phyloP scores from a whole-genome alignment of 1,140 invertebrate species.

The Drosophila arizonae region DNA sequence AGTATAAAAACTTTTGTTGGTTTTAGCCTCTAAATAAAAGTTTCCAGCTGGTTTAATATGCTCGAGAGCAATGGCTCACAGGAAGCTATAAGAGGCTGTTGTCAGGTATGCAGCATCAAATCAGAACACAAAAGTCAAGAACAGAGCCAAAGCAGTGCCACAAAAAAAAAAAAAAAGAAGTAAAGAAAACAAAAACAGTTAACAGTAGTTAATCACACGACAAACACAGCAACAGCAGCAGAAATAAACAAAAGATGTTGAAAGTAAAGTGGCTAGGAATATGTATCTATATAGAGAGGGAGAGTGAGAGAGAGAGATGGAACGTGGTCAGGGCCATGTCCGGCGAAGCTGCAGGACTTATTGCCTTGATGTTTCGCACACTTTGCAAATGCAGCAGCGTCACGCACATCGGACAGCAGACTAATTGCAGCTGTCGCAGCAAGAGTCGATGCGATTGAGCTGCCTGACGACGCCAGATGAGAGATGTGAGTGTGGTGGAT shows the following conservation, averaged over 20 bases:
- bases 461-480: too few relatives aligned
- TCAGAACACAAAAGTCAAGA: constrained; percentile 16
- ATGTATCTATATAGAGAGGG: constrained; percentile 10
- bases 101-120: not conserved
- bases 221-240: constrained; percentile 44
- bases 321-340: constrained; percentile 5
- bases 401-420: constrained; percentile 53
- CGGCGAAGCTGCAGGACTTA: constrained; percentile 18
- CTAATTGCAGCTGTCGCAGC: constrained; percentile 62
- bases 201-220: constrained; percentile 69
- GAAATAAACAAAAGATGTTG: constrained; percentile 43
- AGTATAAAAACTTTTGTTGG: too few relatives aligned
- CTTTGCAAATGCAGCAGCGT: constrained; percentile 59
- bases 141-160: constrained; percentile 19
- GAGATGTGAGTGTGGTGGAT: too few relatives aligned
- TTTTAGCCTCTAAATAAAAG: too few relatives aligned
- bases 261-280: constrained; percentile 31
- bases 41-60: not conserved
- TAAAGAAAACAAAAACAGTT: constrained; percentile 7
- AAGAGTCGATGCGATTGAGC: constrained; percentile 4
- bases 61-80: not conserved
- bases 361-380: constrained; percentile 38
- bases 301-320: too few relatives aligned
- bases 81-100: not conserved
- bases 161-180: too few relatives aligned